Base-by-base conservation (phyloP, 2,113 vertebrate genomes). In the Callospermophilus lateralis region DNA sequence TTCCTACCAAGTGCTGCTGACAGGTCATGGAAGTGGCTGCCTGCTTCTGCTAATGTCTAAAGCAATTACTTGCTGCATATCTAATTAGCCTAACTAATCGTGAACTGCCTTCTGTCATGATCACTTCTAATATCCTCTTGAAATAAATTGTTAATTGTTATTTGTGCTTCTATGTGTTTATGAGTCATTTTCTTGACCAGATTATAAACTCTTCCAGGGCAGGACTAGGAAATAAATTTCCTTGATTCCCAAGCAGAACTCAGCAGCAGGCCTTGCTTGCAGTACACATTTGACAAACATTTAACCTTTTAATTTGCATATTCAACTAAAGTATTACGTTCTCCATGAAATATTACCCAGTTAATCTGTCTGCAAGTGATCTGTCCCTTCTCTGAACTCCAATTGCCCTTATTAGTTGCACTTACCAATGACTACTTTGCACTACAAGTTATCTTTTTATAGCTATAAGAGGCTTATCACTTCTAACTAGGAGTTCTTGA, bases 351-450 rank as follows among this genome's bases (percentile, higher is more conserved):
- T 53, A 93, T 8, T 51, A 70, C 74, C 37, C 48, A 22, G 51
- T 83, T 85, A 55, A 89, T 94, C 74, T 78, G 22, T 72, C 84
- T 94, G 55, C 58, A 91, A 89, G 65, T 51, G 73, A 89, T 94
- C 74, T 96, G 83, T 58, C 93, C 93, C 89, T 80, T 96, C 93
- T 93, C 86, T 92, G 96, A 97, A 96, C 95, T 86, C 92, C 39
- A 65, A 15, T 10, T 63, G 17, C 78, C 79, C 51, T 80, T 93
- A 78, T 37, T 87, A 30, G 77, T 61, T n/a, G 51, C 20, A 76
- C 11, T 73, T 84, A 68, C 8, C 70, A 84, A 86, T 78, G 84
- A 92, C 30, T 72, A 53, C 68, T 92, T 89, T 94, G 61, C 79
- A 73, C 74, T 53, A 65, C 53, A 81, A 68, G 61, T 92, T 72